Evolutionary conservation across 1,140 invertebrate species (phyloP), one percentile per base, ranked within the genome.

Genomic region (Leptinotarsa undecemlineata): DNA sequence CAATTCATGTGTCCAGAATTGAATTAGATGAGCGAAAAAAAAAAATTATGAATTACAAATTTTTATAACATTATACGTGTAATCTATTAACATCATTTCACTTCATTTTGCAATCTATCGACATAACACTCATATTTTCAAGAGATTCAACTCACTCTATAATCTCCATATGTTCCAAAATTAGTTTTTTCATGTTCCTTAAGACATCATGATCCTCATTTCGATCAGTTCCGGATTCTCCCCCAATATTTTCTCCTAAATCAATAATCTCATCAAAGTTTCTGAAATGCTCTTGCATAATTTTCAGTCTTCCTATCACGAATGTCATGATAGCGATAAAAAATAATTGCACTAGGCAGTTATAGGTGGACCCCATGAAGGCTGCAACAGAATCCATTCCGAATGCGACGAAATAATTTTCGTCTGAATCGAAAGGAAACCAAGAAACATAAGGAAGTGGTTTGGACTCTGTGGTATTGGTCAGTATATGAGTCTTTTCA

Each of bases 351-450:
- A 26, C 20, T 15, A 51, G 14, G 20, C 15, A 48, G 26, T 69
- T 69, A n/a, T 20, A 48, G 17, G 48, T 26, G 20, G 19, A 19
- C 26, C n/a, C 70, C 48, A 21, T 64, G 3, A 42, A 66, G 6
- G 20, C 21, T 17, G 13, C 51, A 4, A 19, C 17, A 6, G 33
- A 21, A 14, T 72, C 14, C 48, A 72, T 64, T 17, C 23, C 17
- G 70, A 62, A 62, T 14, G 70, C 60, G 4, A 21, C 11, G 6
- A n/a, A 19, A n/a, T 63, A 21, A 47, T 72, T 21, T 67, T 72
- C 57, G 14, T 72, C 57, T 17, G 51, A 14, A 23, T 72, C 70
- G 51, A 72, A 72, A 20, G 70, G 70, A 64, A 66, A 72, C 70
- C 70, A 72, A 20, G 33, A 21, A 20, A 47, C 33, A 15, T 42